A percentile compares a stretch with the other conserved stretches of the same genome.
Evolutionary conservation across 2,797 vertebrate species (phyloP).

Genomic region (Discoglossus pictus): DNA sequence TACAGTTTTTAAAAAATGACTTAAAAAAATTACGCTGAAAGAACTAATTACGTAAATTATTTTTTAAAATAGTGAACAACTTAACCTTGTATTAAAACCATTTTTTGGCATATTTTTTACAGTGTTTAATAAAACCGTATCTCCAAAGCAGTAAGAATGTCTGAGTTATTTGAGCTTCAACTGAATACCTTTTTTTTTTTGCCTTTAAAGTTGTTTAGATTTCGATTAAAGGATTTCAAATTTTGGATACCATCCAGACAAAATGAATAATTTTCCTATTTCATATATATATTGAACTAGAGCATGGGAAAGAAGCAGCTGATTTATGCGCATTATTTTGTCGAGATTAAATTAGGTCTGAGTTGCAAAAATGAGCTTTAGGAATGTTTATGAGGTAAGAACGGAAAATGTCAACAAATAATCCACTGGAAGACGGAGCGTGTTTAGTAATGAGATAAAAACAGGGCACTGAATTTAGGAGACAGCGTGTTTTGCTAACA

Average conservation of each 20-base stretch:
- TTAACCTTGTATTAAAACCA: constrained; percentile 73
- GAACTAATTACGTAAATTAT: constrained; percentile 61
- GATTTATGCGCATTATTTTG: constrained; percentile 76
- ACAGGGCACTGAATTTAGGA: constrained; percentile 16
- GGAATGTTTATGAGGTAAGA: constrained; percentile 64
- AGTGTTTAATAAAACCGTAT: constrained; percentile 71
- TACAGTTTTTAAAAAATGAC: constrained; percentile 35
- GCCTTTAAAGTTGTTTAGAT: constrained; percentile 78
- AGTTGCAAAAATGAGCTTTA: constrained; percentile 64
- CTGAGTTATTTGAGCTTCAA: constrained; percentile 70
- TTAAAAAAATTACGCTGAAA: constrained; percentile 47
- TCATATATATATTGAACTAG: constrained; percentile 68
- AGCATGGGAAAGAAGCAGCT: constrained; percentile 70
- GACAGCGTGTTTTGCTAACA: neutral
- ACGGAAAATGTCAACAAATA: constrained; percentile 63
- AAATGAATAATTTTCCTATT: constrained; percentile 66
- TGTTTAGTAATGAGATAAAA: constrained; percentile 36
- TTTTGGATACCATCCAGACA: constrained; percentile 70
- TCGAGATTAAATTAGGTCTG: constrained; percentile 74
- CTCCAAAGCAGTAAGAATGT: constrained; percentile 70
- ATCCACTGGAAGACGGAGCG: constrained; percentile 58
- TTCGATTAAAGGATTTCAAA: constrained; percentile 72
- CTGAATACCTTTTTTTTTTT: constrained; percentile 77
- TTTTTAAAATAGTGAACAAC: constrained; percentile 75
- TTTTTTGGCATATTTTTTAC: constrained; percentile 76